Conservation (phyloP, 2,797 vertebrate genomes). For the Carcharodon carcharias region DNA sequence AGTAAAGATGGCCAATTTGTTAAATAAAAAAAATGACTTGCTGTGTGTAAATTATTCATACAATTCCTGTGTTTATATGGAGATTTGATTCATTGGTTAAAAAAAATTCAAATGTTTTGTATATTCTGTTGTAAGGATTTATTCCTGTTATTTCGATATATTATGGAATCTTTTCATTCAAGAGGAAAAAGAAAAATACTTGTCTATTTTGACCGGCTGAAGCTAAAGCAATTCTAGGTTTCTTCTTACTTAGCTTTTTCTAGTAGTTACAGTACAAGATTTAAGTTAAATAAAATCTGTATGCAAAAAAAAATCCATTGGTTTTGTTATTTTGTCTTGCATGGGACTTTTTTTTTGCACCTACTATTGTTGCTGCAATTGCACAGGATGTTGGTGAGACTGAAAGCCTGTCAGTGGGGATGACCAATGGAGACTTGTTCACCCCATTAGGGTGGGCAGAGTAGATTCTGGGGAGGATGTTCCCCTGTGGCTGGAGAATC, state of each 20-base stretch:
- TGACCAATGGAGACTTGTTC: too few relatives aligned
- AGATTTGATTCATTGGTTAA: conserved; percentile 77
- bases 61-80: conserved; percentile 82
- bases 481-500: too few relatives aligned
- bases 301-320: conserved; percentile 58
- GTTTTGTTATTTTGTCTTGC: conserved; percentile 23
- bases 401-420: not conserved
- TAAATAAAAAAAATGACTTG: conserved; percentile 68
- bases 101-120: conserved; percentile 77
- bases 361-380: conserved; percentile 15
- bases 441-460: too few relatives aligned
- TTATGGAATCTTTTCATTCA: conserved; percentile 81
- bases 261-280: conserved; percentile 85
- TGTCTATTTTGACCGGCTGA: conserved; percentile 84
- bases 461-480: too few relatives aligned
- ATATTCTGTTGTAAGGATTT: conserved; percentile 88
- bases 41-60: conserved; percentile 92
- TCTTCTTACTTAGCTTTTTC: conserved; percentile 85
- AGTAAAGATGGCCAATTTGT: conserved; percentile 74
- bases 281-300: conserved; percentile 97
- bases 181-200: conserved; percentile 61
- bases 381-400: not conserved
- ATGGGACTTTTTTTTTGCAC: not conserved
- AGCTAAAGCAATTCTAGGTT: conserved; percentile 76
- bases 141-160: conserved; percentile 82